These are phyloP conservation scores for Zaprionus tsacasi DNA, from an alignment of 1,140 invertebrate genomes.

Conservation along the genomic window DNA sequence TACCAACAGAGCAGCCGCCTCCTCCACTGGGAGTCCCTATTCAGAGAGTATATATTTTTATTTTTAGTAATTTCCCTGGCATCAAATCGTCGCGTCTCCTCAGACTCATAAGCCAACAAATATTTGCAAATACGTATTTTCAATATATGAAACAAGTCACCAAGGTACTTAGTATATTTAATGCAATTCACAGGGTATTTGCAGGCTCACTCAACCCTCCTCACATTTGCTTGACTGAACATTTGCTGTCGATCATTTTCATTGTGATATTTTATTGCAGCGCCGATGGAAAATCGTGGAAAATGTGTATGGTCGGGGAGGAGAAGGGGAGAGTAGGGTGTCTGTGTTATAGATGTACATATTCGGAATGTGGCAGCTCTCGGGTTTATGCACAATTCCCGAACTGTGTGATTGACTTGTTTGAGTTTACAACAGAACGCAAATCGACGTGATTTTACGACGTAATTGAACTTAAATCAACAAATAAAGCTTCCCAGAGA, in stretches of 20 bases:
- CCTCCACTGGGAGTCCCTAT: neutral
- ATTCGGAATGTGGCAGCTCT: slow-evolving; percentile 29
- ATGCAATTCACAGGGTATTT: slow-evolving; percentile 15
- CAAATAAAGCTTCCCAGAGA: slow-evolving; percentile 8
- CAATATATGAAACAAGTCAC: neutral
- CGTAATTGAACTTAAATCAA: slow-evolving; percentile 29
- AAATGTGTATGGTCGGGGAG: neutral
- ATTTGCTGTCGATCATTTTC: slow-evolving; percentile 36
- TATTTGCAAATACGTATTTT: slow-evolving; percentile 13
- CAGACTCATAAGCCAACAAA: slow-evolving; percentile 33
- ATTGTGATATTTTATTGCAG: slow-evolving; percentile 58
- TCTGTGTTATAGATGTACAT: slow-evolving; percentile 23
- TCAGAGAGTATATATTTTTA: slow-evolving; percentile 15
- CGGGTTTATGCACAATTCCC: slow-evolving; percentile 36
- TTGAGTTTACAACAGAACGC: slow-evolving; percentile 31
- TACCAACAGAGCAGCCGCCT: slow-evolving; percentile 42
- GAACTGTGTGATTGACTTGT: slow-evolving; percentile 43
- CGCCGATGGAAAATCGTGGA: neutral
- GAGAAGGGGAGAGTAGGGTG: neutral
- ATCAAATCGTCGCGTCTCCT: slow-evolving; percentile 19
- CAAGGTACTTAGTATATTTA: neutral
- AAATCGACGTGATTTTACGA: slow-evolving; percentile 44
- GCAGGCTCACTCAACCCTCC: neutral
- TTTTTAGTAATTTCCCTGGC: slow-evolving; percentile 18
- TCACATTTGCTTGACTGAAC: neutral